Conservation (phyloP, 2,888 invertebrate genomes). For the Euplagia quadripunctaria region DNA sequence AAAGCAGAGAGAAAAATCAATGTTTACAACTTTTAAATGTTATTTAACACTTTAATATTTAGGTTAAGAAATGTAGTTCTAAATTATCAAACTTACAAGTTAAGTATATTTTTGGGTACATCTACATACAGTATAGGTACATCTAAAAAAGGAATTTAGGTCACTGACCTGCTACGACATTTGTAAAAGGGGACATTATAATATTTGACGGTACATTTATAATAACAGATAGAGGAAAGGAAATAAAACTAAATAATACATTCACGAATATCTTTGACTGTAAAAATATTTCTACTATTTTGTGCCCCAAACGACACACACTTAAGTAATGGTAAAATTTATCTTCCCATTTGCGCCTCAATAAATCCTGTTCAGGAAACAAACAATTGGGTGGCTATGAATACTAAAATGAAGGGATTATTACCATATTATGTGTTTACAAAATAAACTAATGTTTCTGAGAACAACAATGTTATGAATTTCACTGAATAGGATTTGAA, state of each 20-base stretch:
- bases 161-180: neutral
- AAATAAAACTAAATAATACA: conserved; percentile 1
- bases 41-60: too few species aligned
- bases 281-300: conserved; percentile 7
- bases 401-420: conserved; percentile 15
- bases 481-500: neutral
- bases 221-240: neutral
- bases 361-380: conserved; percentile 23
- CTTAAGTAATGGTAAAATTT: conserved; percentile 21
- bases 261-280: neutral
- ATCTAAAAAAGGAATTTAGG: neutral
- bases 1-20: too few species aligned
- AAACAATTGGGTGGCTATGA: conserved; percentile 19
- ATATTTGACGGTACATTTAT: neutral
- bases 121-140: too few species aligned
- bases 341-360: conserved; percentile 13
- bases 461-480: neutral
- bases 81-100: too few species aligned
- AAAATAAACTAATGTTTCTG: conserved; percentile 2
- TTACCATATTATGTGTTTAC: conserved; percentile 19
- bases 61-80: too few species aligned
- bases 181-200: too few species aligned
- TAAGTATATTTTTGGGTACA: too few species aligned
- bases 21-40: too few species aligned
- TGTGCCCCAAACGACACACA: neutral